These are phyloP conservation scores for Leguminivora glycinivorella DNA, from an alignment of 1,140 invertebrate genomes.

Conservation along the genomic window DNA sequence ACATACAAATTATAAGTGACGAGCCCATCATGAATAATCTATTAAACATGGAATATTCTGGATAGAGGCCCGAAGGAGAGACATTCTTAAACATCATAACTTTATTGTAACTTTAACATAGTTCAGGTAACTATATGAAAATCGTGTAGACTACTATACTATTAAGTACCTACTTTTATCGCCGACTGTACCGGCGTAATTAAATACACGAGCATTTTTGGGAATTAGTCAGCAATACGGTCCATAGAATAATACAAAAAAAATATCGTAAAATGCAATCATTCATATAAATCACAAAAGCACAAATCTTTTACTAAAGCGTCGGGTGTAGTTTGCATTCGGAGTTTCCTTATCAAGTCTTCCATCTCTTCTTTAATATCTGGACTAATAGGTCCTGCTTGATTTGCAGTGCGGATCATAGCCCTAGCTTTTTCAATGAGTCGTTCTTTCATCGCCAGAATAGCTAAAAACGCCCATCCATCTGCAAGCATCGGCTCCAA, in stretches of 20 bases:
- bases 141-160: background rate
- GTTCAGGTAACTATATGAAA: background rate
- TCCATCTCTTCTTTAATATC: slow-evolving; percentile 59
- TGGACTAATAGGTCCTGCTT: slow-evolving; percentile 55
- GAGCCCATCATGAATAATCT: background rate
- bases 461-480: slow-evolving; percentile 63
- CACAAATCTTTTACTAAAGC: slow-evolving; percentile 60
- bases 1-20: background rate
- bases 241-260: background rate
- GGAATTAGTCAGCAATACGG: background rate
- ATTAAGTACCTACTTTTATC: too few species aligned
- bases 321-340: slow-evolving; percentile 52
- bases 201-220: too few species aligned
- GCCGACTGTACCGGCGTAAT: too few species aligned
- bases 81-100: background rate
- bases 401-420: slow-evolving; percentile 63
- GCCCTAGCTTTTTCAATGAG: slow-evolving; percentile 54
- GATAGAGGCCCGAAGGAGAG: background rate
- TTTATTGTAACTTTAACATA: background rate
- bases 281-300: slow-evolving; percentile 61
- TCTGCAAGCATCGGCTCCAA: slow-evolving; percentile 61
- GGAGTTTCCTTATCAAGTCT: slow-evolving; percentile 48
- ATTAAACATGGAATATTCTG: background rate
- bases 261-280: background rate
- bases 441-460: slow-evolving; percentile 56